Base-by-base conservation (phyloP, 2,797 vertebrate species). In the Sebastolobus alascanus region DNA sequence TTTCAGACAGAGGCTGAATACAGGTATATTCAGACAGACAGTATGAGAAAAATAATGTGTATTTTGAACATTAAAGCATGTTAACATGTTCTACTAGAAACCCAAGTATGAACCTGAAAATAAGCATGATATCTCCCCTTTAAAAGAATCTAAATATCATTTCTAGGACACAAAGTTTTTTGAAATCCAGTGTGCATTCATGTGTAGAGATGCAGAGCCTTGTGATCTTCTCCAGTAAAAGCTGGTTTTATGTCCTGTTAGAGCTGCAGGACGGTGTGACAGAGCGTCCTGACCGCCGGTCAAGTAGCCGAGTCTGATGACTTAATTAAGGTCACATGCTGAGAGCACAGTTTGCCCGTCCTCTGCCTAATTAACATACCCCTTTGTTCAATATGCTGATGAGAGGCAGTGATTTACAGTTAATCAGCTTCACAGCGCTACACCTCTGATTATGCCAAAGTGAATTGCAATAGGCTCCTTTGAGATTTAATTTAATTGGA, bases 271-370 rank as follows among this genome's bases (percentile, higher is more conserved):
- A 87, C 79, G 68, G 67, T 76, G 83, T 70, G 75, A 86, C 77
- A 27, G 69, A 90, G 85, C 79, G 71, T 76, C 75, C 82, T 91
- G 93, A 94, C 93, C 91, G 46, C 61, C 29, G 93, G 93, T 96
- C 93, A 95, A 95, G 91, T 93, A 93, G 90, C 91, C 68, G 72
- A n/a, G 92, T 92, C 94, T 95, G 94, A 93, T 89, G 95, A 95
- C 86, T 96, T 96, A 95, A 96, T 95, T 89, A 93, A 90, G 95
- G 94, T 95, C 95, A 95, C 46, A 82, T 73, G 75, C 77, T 80
- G 80, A 85, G 87, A 77, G 79, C 88, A 77, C 75, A 68, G 74
- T 88, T 86, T 90, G 81, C 78, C 67, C 83, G 12, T 85, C 85
- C 37, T 83, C 69, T 73, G 52, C 63, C 83, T 90, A 82, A 93